phyloP scores from a whole-genome alignment of 1,140 invertebrate genomes.

The Micrasema minimum region DNA sequence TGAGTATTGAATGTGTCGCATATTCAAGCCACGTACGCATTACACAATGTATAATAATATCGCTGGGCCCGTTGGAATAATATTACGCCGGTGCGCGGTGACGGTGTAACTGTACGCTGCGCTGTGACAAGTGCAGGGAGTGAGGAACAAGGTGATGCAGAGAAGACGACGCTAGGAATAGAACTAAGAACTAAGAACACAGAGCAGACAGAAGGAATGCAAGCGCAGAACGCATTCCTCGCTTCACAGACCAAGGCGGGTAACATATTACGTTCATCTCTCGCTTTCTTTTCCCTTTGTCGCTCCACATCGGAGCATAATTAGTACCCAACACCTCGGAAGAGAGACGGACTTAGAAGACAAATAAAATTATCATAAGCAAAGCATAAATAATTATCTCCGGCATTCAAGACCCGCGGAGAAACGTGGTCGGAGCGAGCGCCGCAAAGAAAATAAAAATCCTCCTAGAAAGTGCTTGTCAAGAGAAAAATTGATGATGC shows the following conservation, averaged over 20 bases:
- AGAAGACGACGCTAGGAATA: constrained; percentile 26
- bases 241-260: neutral
- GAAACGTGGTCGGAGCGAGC: neutral
- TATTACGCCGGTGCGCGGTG: too few species aligned
- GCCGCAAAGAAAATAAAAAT: constrained; percentile 5
- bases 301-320: constrained; percentile 2
- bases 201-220: constrained; percentile 31
- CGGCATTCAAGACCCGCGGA: neutral
- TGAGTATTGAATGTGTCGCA: too few species aligned
- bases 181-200: constrained; percentile 12
- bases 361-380: constrained; percentile 32
- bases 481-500: constrained; percentile 16
- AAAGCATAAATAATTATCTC: constrained; percentile 20
- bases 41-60: too few species aligned
- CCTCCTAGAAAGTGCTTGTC: constrained; percentile 11
- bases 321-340: constrained; percentile 22
- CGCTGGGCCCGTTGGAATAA: too few species aligned
- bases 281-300: constrained; percentile 27
- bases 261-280: neutral
- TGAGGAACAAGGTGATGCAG: neutral
- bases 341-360: constrained; percentile 13
- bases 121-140: constrained; percentile 5
- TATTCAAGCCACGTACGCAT: too few species aligned
- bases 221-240: constrained; percentile 32
- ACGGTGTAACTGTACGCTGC: too few species aligned